phyloP scores from a whole-genome alignment of 1,140 invertebrate species.

The Rhopalosiphum padi region DNA sequence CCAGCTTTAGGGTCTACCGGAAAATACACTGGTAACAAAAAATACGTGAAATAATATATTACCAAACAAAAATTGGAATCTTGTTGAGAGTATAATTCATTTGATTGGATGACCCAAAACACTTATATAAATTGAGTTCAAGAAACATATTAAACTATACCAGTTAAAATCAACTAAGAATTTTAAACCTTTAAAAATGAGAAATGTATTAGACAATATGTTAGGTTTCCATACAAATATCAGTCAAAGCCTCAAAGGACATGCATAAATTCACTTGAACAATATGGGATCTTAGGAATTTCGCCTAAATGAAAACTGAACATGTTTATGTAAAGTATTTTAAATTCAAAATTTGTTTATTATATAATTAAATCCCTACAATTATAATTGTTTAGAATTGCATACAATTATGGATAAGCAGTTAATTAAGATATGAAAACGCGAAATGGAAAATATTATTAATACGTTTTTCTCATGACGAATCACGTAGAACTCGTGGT shows the following conservation, averaged over 20 bases:
- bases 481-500: neutral
- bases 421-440: constrained; percentile 1
- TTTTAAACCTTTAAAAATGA: neutral
- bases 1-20: constrained; percentile 59
- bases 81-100: neutral
- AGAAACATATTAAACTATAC: neutral
- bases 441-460: neutral
- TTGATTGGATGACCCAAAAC: neutral
- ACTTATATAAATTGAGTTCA: neutral
- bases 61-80: neutral
- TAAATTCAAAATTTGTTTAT: neutral
- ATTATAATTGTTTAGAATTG: neutral
- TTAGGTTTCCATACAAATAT: too few relatives aligned
- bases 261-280: neutral
- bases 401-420: neutral
- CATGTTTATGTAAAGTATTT: neutral
- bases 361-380: neutral
- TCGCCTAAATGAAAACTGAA: neutral
- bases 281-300: neutral
- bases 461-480: neutral
- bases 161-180: neutral
- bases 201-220: neutral
- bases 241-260: too few relatives aligned
- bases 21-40: constrained; percentile 59
- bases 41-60: neutral